Base-by-base conservation (phyloP, 2,113 vertebrate genomes). In the Platysternon megacephalum region DNA sequence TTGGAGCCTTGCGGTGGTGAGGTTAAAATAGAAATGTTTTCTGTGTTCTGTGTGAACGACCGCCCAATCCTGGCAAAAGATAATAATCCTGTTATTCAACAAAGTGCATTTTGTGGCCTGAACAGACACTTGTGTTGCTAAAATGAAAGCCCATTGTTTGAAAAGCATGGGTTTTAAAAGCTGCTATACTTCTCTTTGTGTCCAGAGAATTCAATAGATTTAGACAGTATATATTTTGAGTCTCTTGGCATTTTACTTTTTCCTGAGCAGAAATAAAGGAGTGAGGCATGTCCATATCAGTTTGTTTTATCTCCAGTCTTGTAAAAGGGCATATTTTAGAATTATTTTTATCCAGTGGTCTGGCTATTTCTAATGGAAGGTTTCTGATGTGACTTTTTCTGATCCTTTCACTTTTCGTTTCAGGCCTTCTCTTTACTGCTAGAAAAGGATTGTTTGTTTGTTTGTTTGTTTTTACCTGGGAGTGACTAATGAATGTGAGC, bases 141-240 rank as follows among this genome's bases (percentile, higher is more conserved):
- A 94, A 93, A 93, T 14, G 44, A 92, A 93, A 93, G 84, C 10
- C 51, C 14, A 35, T 51, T 86, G 3, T 94, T 81, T 88, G 53
- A 32, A 96, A 88, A 28, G 2, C 65, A 81, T 3, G 84, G 42
- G 6, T 91, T 94, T 90, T 79, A 74, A 83, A 96, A 91, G 76
- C 5, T 74, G 49, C 26, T 46, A 8, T 44, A 28, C 6, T 10
- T 88, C 49, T 55, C 10, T 61, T 65, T 53, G 2, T 65, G 46
- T 81, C 88, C 22, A 85, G 72, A 86, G 32, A 93, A 92, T 82
- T 91, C 58, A n/a, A 90, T 78, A 78, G 74, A 78, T 46, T 78
- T 46, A 46, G 74, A 78, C 74, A 92, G 82, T 51, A 82, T 85
- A 87, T 85, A 87, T 91, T 92, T 89, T 95, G 19, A 55, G 10